Evolutionary conservation across 2,888 invertebrate species (phyloP).

Genomic region (Geophilus truncorum): DNA sequence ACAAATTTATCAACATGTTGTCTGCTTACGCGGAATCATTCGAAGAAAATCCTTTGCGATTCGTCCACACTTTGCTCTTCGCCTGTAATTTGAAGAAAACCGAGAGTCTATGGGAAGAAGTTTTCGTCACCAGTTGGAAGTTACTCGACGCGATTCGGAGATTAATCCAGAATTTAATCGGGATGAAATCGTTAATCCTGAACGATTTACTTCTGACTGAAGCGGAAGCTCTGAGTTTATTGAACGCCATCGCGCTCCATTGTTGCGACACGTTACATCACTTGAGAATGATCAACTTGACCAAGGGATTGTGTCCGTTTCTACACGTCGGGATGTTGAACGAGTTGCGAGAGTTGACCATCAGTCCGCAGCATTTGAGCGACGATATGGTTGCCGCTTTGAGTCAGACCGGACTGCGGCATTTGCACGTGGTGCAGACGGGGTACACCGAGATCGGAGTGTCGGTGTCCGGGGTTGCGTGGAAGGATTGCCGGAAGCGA

Average conservation of each 20-base stretch:
- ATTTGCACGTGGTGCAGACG: slow-evolving; percentile 70
- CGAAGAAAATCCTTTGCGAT: slow-evolving; percentile 38
- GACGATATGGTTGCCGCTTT: slow-evolving; percentile 65
- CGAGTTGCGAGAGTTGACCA: slow-evolving; percentile 59
- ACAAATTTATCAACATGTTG: slow-evolving; percentile 77
- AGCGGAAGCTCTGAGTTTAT: slow-evolving; percentile 60
- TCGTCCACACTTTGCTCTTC: slow-evolving; percentile 57
- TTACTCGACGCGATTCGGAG: slow-evolving; percentile 49
- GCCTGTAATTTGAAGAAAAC: slow-evolving; percentile 63
- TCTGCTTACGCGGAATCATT: slow-evolving; percentile 62
- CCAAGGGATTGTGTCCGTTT: slow-evolving; percentile 63
- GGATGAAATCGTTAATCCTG: slow-evolving; percentile 61
- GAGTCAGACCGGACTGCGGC: slow-evolving; percentile 55
- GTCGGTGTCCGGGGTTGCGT: slow-evolving; percentile 47
- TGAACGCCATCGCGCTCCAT: slow-evolving; percentile 61
- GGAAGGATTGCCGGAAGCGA: slow-evolving; percentile 55
- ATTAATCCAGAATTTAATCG: slow-evolving; percentile 61
- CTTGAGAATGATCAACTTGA: slow-evolving; percentile 67
- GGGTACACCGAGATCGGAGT: slow-evolving; percentile 48
- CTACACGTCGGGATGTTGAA: slow-evolving; percentile 70
- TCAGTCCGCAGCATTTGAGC: slow-evolving; percentile 62
- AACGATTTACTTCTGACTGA: slow-evolving; percentile 69
- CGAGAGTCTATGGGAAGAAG: slow-evolving; percentile 49
- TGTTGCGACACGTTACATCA: slow-evolving; percentile 60
- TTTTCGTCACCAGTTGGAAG: slow-evolving; percentile 71